These are phyloP conservation scores for Dendrolimus punctatus DNA, from an alignment of 1,140 invertebrate genomes.

Conservation along the genomic window DNA sequence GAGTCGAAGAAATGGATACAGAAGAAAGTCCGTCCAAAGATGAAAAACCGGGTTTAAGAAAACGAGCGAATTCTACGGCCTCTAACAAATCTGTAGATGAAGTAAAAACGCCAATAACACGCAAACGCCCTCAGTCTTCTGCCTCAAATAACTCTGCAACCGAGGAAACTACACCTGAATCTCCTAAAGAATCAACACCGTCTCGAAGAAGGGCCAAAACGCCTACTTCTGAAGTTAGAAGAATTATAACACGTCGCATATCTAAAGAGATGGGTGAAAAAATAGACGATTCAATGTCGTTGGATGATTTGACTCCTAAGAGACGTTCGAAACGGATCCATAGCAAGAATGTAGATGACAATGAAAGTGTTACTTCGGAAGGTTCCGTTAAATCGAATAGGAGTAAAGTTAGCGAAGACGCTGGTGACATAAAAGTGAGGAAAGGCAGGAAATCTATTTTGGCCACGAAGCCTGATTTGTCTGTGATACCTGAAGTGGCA, in stretches of 20 bases:
- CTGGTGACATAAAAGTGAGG: conserved; percentile 21
- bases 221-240: conserved; percentile 40
- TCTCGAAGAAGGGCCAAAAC: conserved; percentile 34
- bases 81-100: conserved; percentile 19
- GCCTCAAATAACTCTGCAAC: conserved; percentile 28
- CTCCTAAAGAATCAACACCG: conserved; percentile 16
- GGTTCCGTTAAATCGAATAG: conserved; percentile 33
- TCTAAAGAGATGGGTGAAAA: conserved; percentile 44
- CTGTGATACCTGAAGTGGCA: conserved; percentile 59
- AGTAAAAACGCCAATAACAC: conserved; percentile 27
- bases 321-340: conserved; percentile 32
- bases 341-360: conserved; percentile 49
- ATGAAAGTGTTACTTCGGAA: conserved; percentile 39
- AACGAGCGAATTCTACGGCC: conserved; percentile 33
- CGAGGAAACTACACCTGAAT: conserved; percentile 29
- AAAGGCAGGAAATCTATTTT: conserved; percentile 47
- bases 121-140: conserved; percentile 33
- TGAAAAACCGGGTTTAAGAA: conserved; percentile 15
- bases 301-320: conserved; percentile 45
- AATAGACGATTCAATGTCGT: conserved; percentile 24
- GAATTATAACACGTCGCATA: conserved; percentile 42
- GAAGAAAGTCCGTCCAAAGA: conserved; percentile 14
- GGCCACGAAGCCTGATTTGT: conserved; percentile 48
- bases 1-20: conserved; percentile 8
- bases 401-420: conserved; percentile 35